Evolutionary conservation across 1,140 invertebrate species (phyloP).

Genomic region (Caenorhabditis remanei): DNA sequence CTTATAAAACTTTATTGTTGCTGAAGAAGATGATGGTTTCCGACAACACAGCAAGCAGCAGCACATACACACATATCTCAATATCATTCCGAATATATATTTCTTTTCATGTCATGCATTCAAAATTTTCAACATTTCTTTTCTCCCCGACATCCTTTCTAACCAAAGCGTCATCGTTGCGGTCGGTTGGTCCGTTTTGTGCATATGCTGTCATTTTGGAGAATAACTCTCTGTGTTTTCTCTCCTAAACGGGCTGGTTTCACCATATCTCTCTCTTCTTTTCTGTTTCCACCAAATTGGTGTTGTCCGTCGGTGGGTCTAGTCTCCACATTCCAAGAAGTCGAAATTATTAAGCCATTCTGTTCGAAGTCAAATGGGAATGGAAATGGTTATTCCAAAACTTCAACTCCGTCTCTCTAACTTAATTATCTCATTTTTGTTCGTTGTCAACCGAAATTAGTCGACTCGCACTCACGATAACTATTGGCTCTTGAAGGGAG

Average conservation of each 20-base stretch:
- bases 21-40: constrained; percentile 52
- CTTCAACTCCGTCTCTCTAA: not conserved
- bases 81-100: constrained; percentile 53
- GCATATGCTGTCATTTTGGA: constrained; percentile 39
- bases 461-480: constrained; percentile 34
- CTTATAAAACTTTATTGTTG: constrained; percentile 57
- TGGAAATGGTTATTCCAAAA: constrained; percentile 25
- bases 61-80: constrained; percentile 45
- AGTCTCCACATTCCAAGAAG: not conserved
- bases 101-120: constrained; percentile 56
- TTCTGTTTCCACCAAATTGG: constrained; percentile 3
- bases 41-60: constrained; percentile 44
- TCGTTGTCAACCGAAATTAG: constrained; percentile 51
- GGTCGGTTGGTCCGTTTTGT: constrained; percentile 22
- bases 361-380: not conserved
- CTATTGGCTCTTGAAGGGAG: constrained; percentile 9
- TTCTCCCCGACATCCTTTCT: constrained; percentile 39
- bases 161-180: constrained; percentile 49
- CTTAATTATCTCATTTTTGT: constrained; percentile 49
- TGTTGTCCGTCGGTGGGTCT: not conserved
- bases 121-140: constrained; percentile 48
- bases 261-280: not conserved
- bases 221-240: constrained; percentile 22
- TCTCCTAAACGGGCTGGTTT: not conserved
- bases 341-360: not conserved